phyloP scores from a whole-genome alignment of 2,888 invertebrate species.

The Epinotia ramella region DNA sequence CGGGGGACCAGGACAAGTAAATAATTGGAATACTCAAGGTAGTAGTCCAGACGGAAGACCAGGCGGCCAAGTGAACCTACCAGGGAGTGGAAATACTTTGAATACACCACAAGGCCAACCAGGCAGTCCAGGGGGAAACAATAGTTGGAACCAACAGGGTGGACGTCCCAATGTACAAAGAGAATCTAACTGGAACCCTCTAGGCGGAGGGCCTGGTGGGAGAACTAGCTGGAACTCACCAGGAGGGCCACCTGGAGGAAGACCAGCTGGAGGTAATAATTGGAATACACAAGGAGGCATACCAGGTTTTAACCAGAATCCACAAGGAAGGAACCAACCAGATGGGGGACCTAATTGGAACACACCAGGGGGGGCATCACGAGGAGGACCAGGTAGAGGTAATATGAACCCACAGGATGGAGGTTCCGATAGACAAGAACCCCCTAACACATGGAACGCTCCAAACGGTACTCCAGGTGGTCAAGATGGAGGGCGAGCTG shows the following conservation, averaged over 20 bases:
- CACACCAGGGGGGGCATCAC: neutral
- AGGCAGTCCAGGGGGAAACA: no score
- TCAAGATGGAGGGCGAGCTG: conserved; percentile 38
- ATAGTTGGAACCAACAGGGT: no score
- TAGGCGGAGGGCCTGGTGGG: conserved; percentile 40
- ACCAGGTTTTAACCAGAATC: conserved; percentile 33
- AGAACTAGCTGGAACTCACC: conserved; percentile 9
- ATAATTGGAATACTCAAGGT: neutral
- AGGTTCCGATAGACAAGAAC: conserved; percentile 33
- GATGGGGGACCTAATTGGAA: conserved; percentile 41
- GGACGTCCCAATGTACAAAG: no score
- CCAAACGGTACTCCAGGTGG: neutral
- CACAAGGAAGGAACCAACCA: conserved; percentile 44
- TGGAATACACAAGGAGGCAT: conserved; percentile 21
- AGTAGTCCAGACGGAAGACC: conserved; percentile 36
- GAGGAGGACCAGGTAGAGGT: conserved; percentile 25
- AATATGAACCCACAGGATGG: conserved; percentile 3
- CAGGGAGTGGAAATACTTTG: conserved; percentile 3
- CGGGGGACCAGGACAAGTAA: neutral
- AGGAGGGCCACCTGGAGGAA: conserved; percentile 28
- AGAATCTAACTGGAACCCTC: no score
- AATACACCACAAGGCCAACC: no score
- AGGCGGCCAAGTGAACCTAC: conserved; percentile 33
- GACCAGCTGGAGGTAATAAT: conserved; percentile 46
- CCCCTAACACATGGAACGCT: conserved; percentile 5